A percentile compares a stretch with the other conserved stretches of the same genome.
phyloP scores from a whole-genome alignment of 2,797 vertebrate genomes.

The Tadarida brasiliensis region DNA sequence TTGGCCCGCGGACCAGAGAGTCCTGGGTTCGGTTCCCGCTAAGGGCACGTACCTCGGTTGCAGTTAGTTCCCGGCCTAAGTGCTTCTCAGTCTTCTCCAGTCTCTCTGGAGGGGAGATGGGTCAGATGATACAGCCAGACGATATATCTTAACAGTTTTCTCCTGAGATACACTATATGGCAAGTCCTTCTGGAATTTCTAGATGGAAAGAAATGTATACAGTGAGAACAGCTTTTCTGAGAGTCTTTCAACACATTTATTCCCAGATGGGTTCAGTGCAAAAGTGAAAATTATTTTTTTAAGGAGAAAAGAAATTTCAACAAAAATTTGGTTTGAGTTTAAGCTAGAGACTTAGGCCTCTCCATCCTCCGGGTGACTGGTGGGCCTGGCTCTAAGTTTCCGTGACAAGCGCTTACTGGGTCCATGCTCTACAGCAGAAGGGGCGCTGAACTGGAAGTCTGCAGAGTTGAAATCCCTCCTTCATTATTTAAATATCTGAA shows the following conservation, averaged over 20 bases:
- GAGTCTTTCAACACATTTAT: constrained; percentile 78
- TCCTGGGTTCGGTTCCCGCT: too few species aligned
- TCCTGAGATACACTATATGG: constrained; percentile 66
- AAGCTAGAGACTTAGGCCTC: constrained; percentile 26
- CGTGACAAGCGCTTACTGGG: neutral
- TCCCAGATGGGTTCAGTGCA: constrained; percentile 73
- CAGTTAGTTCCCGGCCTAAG: too few species aligned
- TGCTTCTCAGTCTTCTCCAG: constrained; percentile 43
- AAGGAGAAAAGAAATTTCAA: constrained; percentile 67
- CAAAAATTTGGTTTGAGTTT: constrained; percentile 68
- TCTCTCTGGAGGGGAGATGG: constrained; percentile 46
- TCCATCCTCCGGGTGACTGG: neutral
- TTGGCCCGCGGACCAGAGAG: too few species aligned
- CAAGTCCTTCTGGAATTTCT: constrained; percentile 79
- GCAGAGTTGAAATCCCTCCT: neutral
- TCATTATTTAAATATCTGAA: neutral
- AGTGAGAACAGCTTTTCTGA: constrained; percentile 77
- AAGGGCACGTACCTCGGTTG: too few species aligned
- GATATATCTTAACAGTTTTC: constrained; percentile 71
- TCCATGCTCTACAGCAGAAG: neutral
- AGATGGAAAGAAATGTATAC: constrained; percentile 69
- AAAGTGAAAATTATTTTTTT: constrained; percentile 77
- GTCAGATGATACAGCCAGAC: constrained; percentile 59
- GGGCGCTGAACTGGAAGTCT: neutral
- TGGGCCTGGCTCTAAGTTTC: neutral